A percentile compares a stretch with the other conserved stretches of the same genome.
Evolutionary conservation across 92 coral and sea anemone species (phyloP).

Genomic region (Zoanthus sociatus): DNA sequence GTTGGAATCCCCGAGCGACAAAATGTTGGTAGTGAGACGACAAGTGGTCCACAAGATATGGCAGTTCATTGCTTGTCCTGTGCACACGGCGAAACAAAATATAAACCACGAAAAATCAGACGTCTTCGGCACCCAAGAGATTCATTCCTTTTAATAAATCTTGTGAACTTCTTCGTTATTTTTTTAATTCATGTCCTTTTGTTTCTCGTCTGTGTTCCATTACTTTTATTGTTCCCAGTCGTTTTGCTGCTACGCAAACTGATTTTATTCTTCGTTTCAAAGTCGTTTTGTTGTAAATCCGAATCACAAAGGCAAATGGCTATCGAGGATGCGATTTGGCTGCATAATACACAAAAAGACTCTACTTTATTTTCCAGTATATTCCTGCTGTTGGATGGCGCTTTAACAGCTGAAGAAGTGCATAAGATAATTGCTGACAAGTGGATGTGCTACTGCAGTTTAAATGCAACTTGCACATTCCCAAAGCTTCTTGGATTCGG

Average conservation of each 20-base stretch:
- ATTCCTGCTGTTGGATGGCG: slow-evolving; percentile 80
- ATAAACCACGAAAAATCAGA: slow-evolving; percentile 58
- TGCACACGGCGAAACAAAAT: slow-evolving; percentile 5
- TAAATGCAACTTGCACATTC: slow-evolving; percentile 43
- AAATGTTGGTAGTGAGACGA: slow-evolving; percentile 41
- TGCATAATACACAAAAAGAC: slow-evolving; percentile 53
- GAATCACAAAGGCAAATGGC: slow-evolving; percentile 68
- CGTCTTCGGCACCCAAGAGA: slow-evolving; percentile 85
- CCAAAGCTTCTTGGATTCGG: slow-evolving; percentile 72
- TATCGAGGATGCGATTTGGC: slow-evolving; percentile 76
- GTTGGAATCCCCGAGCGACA: slow-evolving; percentile 7
- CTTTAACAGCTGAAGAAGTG: slow-evolving; percentile 66
- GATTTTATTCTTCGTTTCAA: slow-evolving; percentile 57
- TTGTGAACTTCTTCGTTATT: slow-evolving; percentile 43
- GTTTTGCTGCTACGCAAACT: slow-evolving; percentile 64
- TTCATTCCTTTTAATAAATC: slow-evolving; percentile 56
- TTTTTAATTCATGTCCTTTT: slow-evolving; percentile 63
- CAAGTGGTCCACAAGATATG: background rate
- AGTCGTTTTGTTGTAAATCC: slow-evolving; percentile 55
- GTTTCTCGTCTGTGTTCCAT: slow-evolving; percentile 60
- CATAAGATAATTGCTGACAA: slow-evolving; percentile 62
- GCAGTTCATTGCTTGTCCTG: slow-evolving; percentile 25
- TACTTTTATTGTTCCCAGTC: slow-evolving; percentile 63
- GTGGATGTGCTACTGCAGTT: slow-evolving; percentile 64
- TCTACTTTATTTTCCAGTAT: slow-evolving; percentile 60